Base-by-base conservation (phyloP, 2,888 invertebrate species). In the Gymnosoma rotundatum region DNA sequence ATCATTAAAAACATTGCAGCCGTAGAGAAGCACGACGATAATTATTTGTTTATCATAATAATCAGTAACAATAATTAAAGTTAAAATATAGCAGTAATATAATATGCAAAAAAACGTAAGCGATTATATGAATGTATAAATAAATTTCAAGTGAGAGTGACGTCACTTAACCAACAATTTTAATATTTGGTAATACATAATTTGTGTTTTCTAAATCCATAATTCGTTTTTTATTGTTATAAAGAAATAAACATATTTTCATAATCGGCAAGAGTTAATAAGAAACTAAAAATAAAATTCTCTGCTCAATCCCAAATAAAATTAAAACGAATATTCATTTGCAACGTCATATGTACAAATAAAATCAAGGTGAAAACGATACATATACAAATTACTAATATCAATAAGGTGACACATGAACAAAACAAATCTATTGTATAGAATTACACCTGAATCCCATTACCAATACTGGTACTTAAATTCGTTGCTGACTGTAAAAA, bases 131-230 rank as follows among this genome's bases (percentile, higher is more conserved):
- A 48, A 25, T 52, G 32, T 48, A 63, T 54, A 67, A 36, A 64
- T 25, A 67, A 16, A 64, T 60, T 56, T 66, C 66, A 42, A 50
- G 52, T 66, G 83, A 36, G 52, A 79, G 79, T 83, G 83, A 83
- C 83, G 83, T 83, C 83, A 83, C 64, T 75, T 70, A 63, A 61
- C 38, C 21, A 48, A 48, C 14, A 18, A 48, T 21, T 50, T 58
- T 18, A 54, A 56, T 58, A 79, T 25, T 56, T 50, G 48, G 54
- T 52, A 69, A 70, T 25, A 25, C 25, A 25, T 25, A 78, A 63
- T 18, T 42, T 42, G 18, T 21, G 4, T 21, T 21, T 54, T 5
- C 4, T 1, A 54, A 32, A 32, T 32, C 10, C 7, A 16, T 48
- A 48, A 14, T 25, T 20, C 25, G 25, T 25, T 21, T 12, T 21